phyloP scores from a whole-genome alignment of 2,888 invertebrate genomes.

The Antheraea assamensis region DNA sequence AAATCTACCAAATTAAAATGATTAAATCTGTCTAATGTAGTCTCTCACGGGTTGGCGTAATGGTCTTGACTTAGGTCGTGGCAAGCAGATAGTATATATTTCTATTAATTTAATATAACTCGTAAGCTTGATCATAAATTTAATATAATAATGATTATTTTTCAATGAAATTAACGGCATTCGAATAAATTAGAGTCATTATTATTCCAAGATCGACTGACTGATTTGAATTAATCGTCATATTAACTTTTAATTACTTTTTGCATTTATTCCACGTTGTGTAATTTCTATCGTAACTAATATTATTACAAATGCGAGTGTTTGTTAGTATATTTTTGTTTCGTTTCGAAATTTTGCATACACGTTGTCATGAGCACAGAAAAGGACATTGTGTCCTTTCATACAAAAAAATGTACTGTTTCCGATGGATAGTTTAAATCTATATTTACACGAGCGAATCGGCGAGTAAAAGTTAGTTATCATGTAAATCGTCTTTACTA shows the following conservation, averaged over 20 bases:
- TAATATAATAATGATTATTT: background rate
- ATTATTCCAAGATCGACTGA: background rate
- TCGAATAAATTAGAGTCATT: background rate
- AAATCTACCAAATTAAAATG: background rate
- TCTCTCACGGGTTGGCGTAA: background rate
- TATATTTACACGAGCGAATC: too few relatives aligned
- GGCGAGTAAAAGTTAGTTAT: too few relatives aligned
- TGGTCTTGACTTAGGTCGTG: conserved; percentile 11
- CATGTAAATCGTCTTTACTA: too few relatives aligned
- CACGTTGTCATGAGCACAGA: too few relatives aligned
- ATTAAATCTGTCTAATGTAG: background rate
- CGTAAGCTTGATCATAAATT: background rate
- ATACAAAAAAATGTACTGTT: too few relatives aligned
- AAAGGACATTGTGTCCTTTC: too few relatives aligned
- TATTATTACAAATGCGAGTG: background rate
- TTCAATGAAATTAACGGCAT: background rate
- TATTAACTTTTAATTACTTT: background rate
- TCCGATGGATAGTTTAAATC: too few relatives aligned
- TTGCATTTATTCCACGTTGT: background rate
- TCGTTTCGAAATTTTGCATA: too few relatives aligned
- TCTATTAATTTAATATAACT: conserved; percentile 12
- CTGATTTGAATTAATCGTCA: background rate
- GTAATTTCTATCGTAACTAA: background rate
- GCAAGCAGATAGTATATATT: conserved; percentile 9
- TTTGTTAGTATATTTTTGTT: too few relatives aligned